Base-by-base conservation (phyloP, 2,113 vertebrate species). In the Entelurus aequoreus region DNA sequence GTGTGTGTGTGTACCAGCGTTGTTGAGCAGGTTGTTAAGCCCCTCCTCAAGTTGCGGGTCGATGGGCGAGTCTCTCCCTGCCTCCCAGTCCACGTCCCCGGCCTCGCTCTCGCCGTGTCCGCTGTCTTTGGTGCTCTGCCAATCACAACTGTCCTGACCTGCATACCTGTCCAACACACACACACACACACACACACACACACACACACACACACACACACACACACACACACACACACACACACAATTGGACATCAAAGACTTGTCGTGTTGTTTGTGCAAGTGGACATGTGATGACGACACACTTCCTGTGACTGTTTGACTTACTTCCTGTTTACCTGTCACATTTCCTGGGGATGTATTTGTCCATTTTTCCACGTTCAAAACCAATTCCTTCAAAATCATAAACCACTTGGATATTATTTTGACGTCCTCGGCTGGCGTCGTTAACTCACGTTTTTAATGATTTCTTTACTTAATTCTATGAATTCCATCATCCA, bases 41-140 rank as follows among this genome's bases (percentile, higher is more conserved):
- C 87, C 90, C 60, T 97, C 93, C 75, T 94, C 94, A 77, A 94
- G 90, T 62, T 96, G 86, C 0, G 89, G 90, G 75, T 93, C 93
- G 19, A 92, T 88, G 10, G 93, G 79, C 0, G 92, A 94, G 71
- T 95, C 93, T 16, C 91, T 83, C 36, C 90, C 92, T 0, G 88
- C 78, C 46, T 94, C 93, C 10, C 81, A 92, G 68, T 93, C 91
- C 2, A 88, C 77, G 40, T 96, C 94, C 5, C 93, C 94, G 0
- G 90, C 89, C 62, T 96, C 94, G 0, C 91, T 91, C 78, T 94
- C 94, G 0, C 90, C 91, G 0, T 93, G 93, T 15, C 91, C 92
- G 2, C 93, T 94, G 89, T 93, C 92, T 82, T 94, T 94, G 13
- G 90, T 87, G 65, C 91, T 93, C 74, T 90, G 85, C 87, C 93